Evolutionary conservation across 2,888 invertebrate species (phyloP).

Genomic region (Orthosia cruda): DNA sequence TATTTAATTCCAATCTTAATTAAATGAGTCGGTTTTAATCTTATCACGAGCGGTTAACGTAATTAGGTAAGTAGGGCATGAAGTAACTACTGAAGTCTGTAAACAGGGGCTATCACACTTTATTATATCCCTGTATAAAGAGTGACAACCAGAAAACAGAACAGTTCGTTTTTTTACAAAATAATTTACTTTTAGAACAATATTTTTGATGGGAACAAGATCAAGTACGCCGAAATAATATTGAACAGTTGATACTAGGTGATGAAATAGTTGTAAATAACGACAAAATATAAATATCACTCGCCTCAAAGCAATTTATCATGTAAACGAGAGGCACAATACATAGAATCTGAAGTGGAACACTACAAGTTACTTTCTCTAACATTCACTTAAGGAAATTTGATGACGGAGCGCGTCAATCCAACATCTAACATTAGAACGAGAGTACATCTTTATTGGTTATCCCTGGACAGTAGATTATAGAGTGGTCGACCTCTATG

Average conservation of each 20-base stretch:
- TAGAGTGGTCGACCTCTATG: conserved; percentile 46
- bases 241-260: background rate
- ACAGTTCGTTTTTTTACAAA: background rate
- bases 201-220: too few relatives aligned
- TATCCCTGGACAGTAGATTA: conserved; percentile 39
- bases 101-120: conserved; percentile 33
- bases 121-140: conserved; percentile 19
- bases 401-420: conserved; percentile 54
- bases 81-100: conserved; percentile 31
- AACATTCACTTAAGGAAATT: conserved; percentile 57
- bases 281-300: conserved; percentile 34
- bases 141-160: background rate
- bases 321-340: conserved; percentile 35
- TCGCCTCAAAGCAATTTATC: conserved; percentile 26
- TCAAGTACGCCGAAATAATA: background rate
- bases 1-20: conserved; percentile 61
- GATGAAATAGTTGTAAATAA: conserved; percentile 30
- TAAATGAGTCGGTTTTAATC: conserved; percentile 65
- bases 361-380: conserved; percentile 59
- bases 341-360: conserved; percentile 44
- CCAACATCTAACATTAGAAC: conserved; percentile 36
- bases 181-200: background rate
- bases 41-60: conserved; percentile 67
- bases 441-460: conserved; percentile 38
- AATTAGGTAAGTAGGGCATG: conserved; percentile 70